Conservation (phyloP, 2,888 invertebrate genomes). For the Pollenia amentaria region DNA sequence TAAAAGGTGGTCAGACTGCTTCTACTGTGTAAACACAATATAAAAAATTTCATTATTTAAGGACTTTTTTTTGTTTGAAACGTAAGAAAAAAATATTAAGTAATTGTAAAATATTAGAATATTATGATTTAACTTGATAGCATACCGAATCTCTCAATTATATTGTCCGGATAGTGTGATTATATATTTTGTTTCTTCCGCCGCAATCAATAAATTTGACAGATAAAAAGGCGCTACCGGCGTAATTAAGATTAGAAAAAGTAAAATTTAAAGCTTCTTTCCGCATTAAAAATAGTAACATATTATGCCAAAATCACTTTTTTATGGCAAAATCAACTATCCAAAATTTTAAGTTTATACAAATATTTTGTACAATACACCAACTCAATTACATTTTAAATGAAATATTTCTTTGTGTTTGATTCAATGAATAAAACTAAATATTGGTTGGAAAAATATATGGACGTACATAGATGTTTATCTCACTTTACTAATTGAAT, state of each 20-base stretch:
- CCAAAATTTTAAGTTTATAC: conserved; percentile 39
- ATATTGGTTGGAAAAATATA: neutral
- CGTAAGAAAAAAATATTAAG: no score
- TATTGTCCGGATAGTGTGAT: no score
- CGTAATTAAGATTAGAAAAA: neutral
- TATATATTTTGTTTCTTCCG: no score
- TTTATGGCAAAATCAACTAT: conserved; percentile 45
- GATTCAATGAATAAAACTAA: neutral
- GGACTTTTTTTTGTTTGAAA: no score
- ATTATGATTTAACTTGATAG: no score
- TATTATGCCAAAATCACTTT: conserved; percentile 14
- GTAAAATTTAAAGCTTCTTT: neutral
- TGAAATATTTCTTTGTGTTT: conserved; percentile 22
- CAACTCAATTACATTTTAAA: conserved; percentile 3
- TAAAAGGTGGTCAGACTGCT: no score
- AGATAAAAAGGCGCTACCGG: neutral
- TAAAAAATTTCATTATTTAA: no score
- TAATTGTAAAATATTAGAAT: no score
- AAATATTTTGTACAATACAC: neutral
- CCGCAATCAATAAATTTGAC: no score
- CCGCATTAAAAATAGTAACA: conserved; percentile 12
- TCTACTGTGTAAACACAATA: no score
- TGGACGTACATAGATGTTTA: neutral
- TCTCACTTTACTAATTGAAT: conserved; percentile 32
- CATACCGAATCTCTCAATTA: no score